A percentile compares a stretch with the other conserved stretches of the same genome.
Evolutionary conservation across 2,797 vertebrate genomes (phyloP).

Genomic region (Ctenopoma multispine): DNA sequence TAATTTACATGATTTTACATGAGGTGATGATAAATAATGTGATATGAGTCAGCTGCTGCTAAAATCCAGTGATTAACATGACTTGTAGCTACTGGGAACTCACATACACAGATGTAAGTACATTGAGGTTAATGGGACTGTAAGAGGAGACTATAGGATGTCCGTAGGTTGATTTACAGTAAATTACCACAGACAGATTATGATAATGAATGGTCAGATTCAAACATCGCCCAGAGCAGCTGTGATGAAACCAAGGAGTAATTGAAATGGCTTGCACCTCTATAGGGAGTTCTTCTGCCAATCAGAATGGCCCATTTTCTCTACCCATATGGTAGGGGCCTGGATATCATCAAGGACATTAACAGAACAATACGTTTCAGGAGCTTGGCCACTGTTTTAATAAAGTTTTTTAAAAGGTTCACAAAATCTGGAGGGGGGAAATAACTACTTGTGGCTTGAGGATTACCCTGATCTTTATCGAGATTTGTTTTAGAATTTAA

Average conservation of each 20-base stretch:
- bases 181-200: slow-evolving; percentile 58
- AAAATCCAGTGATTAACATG: slow-evolving; percentile 64
- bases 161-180: slow-evolving; percentile 50
- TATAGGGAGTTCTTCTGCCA: slow-evolving; percentile 25
- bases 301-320: slow-evolving; percentile 26
- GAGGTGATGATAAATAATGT: slow-evolving; percentile 6
- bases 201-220: slow-evolving; percentile 58
- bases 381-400: background rate
- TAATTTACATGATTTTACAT: slow-evolving; percentile 19
- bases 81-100: slow-evolving; percentile 63
- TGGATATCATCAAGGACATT: background rate
- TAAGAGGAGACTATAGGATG: slow-evolving; percentile 37
- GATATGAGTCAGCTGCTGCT: slow-evolving; percentile 36
- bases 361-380: background rate
- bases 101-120: slow-evolving; percentile 27
- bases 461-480: background rate
- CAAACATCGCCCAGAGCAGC: slow-evolving; percentile 29
- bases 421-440: too few species aligned
- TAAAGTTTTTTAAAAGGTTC: background rate
- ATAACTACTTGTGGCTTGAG: too few species aligned
- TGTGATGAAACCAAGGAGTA: slow-evolving; percentile 37
- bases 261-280: slow-evolving; percentile 49
- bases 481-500: background rate
- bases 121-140: slow-evolving; percentile 54
- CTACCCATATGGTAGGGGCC: background rate